phyloP scores from a whole-genome alignment of 2,888 invertebrate species.

The Clistopyga incitator region DNA sequence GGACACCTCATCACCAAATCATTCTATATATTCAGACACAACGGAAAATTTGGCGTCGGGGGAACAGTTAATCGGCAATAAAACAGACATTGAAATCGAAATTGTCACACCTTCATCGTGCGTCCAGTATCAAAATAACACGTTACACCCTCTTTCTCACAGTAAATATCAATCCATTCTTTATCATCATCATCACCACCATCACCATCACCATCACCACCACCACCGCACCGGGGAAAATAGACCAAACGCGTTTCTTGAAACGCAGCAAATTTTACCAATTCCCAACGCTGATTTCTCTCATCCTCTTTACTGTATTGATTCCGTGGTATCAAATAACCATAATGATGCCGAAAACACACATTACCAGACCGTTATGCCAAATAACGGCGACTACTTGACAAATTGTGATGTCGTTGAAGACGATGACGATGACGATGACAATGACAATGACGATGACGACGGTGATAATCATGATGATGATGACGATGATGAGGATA shows the following conservation, averaged over 20 bases:
- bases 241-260: background rate
- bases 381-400: background rate
- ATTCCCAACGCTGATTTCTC: conserved; percentile 10
- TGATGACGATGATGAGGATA: conserved; percentile 25
- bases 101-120: conserved; percentile 40
- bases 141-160: conserved; percentile 66
- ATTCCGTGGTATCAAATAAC: background rate
- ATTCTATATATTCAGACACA: conserved; percentile 82
- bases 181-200: conserved; percentile 74
- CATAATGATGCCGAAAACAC: background rate
- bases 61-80: conserved; percentile 75
- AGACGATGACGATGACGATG: background rate
- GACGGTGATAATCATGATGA: background rate
- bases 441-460: background rate
- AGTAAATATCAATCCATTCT: conserved; percentile 78
- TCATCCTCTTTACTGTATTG: background rate
- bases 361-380: background rate
- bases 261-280: conserved; percentile 41
- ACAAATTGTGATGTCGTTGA: background rate
- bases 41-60: conserved; percentile 75
- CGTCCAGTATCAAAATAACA: conserved; percentile 72
- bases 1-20: conserved; percentile 81
- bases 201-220: conserved; percentile 59
- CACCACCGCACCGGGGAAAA: conserved; percentile 65
- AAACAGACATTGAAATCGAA: conserved; percentile 66